A percentile compares a stretch with the other conserved stretches of the same genome.
phyloP scores from a whole-genome alignment of 2,797 vertebrate species.

The Pipistrellus nathusii region DNA sequence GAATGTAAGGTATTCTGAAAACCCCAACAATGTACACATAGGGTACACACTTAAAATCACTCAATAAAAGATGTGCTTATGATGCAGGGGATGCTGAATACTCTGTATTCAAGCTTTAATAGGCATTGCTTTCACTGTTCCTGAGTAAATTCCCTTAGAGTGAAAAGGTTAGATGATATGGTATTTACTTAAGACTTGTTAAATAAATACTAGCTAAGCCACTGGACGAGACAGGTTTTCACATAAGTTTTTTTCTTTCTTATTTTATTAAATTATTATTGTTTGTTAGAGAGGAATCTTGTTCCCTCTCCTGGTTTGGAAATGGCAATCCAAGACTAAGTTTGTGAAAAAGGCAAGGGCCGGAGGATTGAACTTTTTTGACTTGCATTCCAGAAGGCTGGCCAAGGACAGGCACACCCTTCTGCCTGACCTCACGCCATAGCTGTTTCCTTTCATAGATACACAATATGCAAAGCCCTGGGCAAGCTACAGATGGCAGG shows the following conservation, averaged over 20 bases:
- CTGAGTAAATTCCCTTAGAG: not conserved
- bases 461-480: not conserved
- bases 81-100: not conserved
- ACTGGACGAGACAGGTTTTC: too few relatives aligned
- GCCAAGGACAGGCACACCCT: not conserved
- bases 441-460: not conserved
- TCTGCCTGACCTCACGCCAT: not conserved
- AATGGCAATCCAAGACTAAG: not conserved
- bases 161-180: not conserved
- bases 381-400: not conserved
- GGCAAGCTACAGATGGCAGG: not conserved
- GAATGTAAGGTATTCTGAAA: not conserved
- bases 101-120: not conserved
- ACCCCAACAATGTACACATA: not conserved
- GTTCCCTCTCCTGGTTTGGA: not conserved
- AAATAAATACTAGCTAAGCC: too few relatives aligned
- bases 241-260: too few relatives aligned
- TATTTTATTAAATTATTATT: too few relatives aligned
- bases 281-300: too few relatives aligned
- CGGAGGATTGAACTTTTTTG: not conserved
- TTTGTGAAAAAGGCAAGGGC: not conserved
- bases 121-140: not conserved
- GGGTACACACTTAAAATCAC: not conserved
- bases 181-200: not conserved
- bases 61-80: not conserved